phyloP scores from a whole-genome alignment of 2,113 vertebrate species.

The Tachuris rubrigastra region DNA sequence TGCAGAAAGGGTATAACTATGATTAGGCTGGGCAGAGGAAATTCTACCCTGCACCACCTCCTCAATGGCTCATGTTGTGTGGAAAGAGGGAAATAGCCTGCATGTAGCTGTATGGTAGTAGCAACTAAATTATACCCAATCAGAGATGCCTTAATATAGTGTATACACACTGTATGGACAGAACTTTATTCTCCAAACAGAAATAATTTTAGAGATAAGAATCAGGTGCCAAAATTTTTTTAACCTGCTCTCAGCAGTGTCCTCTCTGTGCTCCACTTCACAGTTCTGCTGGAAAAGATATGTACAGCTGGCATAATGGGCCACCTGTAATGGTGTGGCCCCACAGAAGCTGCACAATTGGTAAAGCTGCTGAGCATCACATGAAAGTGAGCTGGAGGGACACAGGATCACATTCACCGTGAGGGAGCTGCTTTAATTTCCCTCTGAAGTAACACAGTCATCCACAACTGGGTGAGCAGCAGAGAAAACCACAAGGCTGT shows the following conservation, averaged over 20 bases:
- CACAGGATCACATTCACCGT: background rate
- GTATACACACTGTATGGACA: background rate
- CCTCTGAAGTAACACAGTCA: background rate
- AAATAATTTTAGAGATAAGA: background rate
- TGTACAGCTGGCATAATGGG: accelerated
- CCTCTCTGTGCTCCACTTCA: background rate
- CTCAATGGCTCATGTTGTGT: background rate
- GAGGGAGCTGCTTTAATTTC: background rate
- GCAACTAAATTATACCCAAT: background rate
- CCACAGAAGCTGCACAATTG: accelerated
- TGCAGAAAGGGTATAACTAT: background rate
- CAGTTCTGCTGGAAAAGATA: background rate
- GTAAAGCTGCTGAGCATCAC: background rate
- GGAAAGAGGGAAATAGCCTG: background rate
- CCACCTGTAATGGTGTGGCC: accelerated
- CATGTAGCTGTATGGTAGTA: background rate
- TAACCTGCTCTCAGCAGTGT: background rate
- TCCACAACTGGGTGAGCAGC: background rate
- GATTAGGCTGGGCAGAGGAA: background rate
- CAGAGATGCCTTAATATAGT: background rate
- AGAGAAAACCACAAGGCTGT: background rate
- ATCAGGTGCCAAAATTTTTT: background rate
- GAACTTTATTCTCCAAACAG: background rate
- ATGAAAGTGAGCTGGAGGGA: background rate
- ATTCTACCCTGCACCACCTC: background rate